Evolutionary conservation across 2,113 vertebrate genomes (phyloP), one percentile per base, ranked within the genome.

Genomic region (Python bivittatus): DNA sequence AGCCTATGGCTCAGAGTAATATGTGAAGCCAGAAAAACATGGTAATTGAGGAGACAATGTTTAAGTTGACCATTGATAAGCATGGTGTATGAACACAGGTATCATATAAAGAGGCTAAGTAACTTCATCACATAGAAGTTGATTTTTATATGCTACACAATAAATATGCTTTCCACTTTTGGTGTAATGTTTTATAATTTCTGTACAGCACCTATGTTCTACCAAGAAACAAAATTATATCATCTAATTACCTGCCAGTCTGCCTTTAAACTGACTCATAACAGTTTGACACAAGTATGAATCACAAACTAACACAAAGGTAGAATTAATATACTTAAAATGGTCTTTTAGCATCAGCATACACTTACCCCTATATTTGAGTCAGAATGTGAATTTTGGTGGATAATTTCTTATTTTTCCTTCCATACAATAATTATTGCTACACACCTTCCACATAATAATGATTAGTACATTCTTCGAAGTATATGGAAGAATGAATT

Each of bases 241-340:
- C 53, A 33, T 33, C 84, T 85, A 10, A 90, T 89, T 90, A 91
- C 1, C 22, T 92, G 87, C 44, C 23, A 52, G 38, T 87, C 48
- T 88, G 60, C 23, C 25, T 88, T 94, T 87, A 79, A 93, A 87
- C n/a, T 84, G 0, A 60, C 38, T 88, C 33, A 53, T 57, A 85
- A 53, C 91, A 56, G 88, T 54, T 91, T 90, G 60, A 93, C 25
- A 25, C 9, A 25, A 92, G 20, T 44, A 23, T 87, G 91, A 91
- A 38, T 92, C 91, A 92, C 12, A 88, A 27, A 17, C 20, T 68
- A 60, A 85, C 1, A 86, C 44, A 91, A 25, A 53, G 3, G 4
- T 72, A 52, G 88, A 93, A 92, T 93, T 58, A 90, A n/a, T 92
- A 10, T 4, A 79, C 6, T 88, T 92, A 27, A 84, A 38, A 94